Percentiles rank a stretch among this genome's conserved stretches.
Evolutionary conservation across 2,888 invertebrate genomes (phyloP).

Genomic region (Cecidostiba fungosa): DNA sequence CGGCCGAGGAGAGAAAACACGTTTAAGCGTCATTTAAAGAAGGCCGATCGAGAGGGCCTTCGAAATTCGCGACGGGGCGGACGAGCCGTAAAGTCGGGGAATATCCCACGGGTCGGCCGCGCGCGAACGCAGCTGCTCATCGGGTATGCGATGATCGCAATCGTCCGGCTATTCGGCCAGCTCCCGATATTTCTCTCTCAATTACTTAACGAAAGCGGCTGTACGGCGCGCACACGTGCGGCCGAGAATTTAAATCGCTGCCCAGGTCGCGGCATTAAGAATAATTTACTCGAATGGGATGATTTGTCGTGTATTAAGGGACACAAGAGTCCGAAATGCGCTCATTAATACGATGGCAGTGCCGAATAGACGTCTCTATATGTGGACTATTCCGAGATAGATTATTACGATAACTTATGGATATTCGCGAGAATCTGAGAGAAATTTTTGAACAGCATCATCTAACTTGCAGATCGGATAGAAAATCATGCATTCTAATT

Average conservation of each 20-base stretch:
- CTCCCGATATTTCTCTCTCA: constrained; percentile 36
- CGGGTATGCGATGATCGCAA: constrained; percentile 58
- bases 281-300: neutral
- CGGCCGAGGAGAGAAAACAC: neutral
- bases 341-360: no score
- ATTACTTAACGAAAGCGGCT: constrained; percentile 32
- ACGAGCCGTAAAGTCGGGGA: constrained; percentile 16
- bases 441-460: no score
- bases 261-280: neutral
- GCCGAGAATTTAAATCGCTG: constrained; percentile 9
- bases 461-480: no score
- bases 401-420: no score
- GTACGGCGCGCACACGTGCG: neutral
- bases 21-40: constrained; percentile 18
- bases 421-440: no score
- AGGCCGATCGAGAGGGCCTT: neutral
- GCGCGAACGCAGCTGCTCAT: constrained; percentile 53
- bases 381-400: no score
- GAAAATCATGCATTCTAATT: no score
- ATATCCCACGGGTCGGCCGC: constrained; percentile 52
- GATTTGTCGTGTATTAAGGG: neutral
- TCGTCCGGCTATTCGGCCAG: constrained; percentile 23
- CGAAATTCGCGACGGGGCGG: constrained; percentile 27
- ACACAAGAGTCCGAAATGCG: neutral
- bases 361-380: no score